Conservation (phyloP, 2,888 invertebrate genomes). For the Parelbella ahira region DNA sequence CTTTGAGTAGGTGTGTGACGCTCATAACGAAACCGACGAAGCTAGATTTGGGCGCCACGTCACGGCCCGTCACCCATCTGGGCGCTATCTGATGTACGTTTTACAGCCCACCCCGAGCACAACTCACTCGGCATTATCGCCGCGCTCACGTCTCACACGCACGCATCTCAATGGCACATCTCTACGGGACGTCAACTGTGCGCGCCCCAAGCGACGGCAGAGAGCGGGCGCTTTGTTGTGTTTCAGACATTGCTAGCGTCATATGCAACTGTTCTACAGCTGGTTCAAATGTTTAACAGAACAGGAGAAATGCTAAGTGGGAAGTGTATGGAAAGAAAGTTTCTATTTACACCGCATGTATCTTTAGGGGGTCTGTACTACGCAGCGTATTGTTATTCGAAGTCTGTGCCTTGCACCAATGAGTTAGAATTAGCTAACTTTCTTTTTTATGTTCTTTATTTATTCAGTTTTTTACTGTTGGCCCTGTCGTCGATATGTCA, state of each 20-base stretch:
- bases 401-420: slow-evolving; percentile 27
- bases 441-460: slow-evolving; percentile 44
- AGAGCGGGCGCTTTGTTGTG: slow-evolving; percentile 28
- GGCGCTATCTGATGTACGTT: slow-evolving; percentile 63
- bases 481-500: slow-evolving; percentile 35
- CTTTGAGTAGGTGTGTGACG: slow-evolving; percentile 8
- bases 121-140: slow-evolving; percentile 52
- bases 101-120: slow-evolving; percentile 51
- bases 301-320: no score
- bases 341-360: no score
- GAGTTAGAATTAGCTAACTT: slow-evolving; percentile 43
- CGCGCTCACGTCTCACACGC: slow-evolving; percentile 45
- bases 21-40: slow-evolving; percentile 17
- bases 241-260: no score
- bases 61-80: slow-evolving; percentile 45
- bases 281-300: no score
- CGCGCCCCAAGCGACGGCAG: slow-evolving; percentile 9
- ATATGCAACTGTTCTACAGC: no score
- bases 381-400: no score
- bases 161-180: slow-evolving; percentile 46
- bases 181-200: slow-evolving; percentile 43
- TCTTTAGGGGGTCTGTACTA: no score
- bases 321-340: no score
- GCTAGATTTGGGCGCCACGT: slow-evolving; percentile 36
- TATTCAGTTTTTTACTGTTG: slow-evolving; percentile 44